Conservation (phyloP, 2,797 vertebrate genomes). For the Alca torda region DNA sequence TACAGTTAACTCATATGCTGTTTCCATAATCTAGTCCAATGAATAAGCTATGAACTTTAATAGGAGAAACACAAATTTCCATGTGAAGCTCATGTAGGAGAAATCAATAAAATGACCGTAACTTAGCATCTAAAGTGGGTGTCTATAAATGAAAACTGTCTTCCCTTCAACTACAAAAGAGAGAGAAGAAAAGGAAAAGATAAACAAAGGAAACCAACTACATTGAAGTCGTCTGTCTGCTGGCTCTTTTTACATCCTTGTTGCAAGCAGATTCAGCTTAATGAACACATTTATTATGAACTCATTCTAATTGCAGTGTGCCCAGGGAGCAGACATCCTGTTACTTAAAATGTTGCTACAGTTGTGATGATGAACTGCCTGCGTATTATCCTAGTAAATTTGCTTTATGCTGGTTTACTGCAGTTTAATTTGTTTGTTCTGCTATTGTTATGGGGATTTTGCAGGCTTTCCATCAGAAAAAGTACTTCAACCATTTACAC, state of each 20-base stretch:
- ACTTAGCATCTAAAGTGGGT: neutral
- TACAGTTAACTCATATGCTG: neutral
- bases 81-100: neutral
- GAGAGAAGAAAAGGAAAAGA: neutral
- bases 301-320: conserved; percentile 27
- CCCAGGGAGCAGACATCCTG: neutral
- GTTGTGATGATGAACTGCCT: conserved; percentile 19
- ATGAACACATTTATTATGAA: conserved; percentile 20
- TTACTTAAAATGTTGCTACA: conserved; percentile 14
- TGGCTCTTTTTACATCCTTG: neutral
- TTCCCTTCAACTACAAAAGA: neutral
- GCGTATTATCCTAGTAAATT: neutral
- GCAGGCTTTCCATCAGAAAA: neutral
- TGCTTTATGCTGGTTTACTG: neutral
- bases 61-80: neutral
- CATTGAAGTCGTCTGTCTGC: neutral
- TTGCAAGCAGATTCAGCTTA: neutral
- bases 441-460: neutral
- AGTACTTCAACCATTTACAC: neutral
- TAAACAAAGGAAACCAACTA: neutral
- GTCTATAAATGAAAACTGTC: neutral
- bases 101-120: neutral
- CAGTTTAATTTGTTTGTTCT: neutral
- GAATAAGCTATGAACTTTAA: neutral
- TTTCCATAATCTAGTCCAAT: neutral